A percentile compares a stretch with the other conserved stretches of the same genome.
phyloP scores from a whole-genome alignment of 2,113 vertebrate species.

The Hemiscyllium ocellatum region DNA sequence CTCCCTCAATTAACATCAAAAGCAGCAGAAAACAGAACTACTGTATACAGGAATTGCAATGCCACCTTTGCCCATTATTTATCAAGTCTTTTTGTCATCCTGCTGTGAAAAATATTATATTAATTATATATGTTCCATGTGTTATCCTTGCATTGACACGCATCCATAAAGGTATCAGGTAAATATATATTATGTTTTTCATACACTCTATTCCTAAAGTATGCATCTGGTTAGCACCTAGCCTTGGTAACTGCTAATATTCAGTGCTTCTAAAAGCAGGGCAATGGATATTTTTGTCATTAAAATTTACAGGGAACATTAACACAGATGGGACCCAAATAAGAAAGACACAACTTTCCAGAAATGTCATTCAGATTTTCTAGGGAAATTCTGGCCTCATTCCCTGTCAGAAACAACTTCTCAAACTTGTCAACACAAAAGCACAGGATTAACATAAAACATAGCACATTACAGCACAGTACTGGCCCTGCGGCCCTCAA shows the following conservation, averaged over 20 bases:
- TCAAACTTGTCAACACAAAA: neutral
- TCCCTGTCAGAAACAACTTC: neutral
- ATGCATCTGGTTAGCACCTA: neutral
- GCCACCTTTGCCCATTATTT: neutral
- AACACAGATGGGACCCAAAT: neutral
- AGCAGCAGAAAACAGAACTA: neutral
- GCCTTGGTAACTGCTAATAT: neutral
- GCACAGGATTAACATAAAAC: too few species aligned
- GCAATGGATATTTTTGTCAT: neutral
- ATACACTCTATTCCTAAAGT: neutral
- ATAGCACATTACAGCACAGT: too few species aligned
- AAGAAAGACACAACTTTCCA: neutral
- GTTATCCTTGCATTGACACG: neutral
- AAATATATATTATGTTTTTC: neutral
- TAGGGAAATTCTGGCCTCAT: neutral
- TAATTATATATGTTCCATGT: neutral
- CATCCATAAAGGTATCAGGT: neutral
- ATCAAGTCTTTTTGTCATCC: neutral
- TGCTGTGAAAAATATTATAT: neutral
- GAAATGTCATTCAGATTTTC: neutral
- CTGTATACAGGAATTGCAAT: neutral
- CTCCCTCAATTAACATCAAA: neutral
- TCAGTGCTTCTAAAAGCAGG: neutral
- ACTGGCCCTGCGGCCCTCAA: too few species aligned
- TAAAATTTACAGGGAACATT: neutral